A percentile compares a stretch with the other conserved stretches of the same genome.
These are phyloP conservation scores for Cacatua alba DNA, from an alignment of 2,113 vertebrate genomes.

Conservation along the genomic window DNA sequence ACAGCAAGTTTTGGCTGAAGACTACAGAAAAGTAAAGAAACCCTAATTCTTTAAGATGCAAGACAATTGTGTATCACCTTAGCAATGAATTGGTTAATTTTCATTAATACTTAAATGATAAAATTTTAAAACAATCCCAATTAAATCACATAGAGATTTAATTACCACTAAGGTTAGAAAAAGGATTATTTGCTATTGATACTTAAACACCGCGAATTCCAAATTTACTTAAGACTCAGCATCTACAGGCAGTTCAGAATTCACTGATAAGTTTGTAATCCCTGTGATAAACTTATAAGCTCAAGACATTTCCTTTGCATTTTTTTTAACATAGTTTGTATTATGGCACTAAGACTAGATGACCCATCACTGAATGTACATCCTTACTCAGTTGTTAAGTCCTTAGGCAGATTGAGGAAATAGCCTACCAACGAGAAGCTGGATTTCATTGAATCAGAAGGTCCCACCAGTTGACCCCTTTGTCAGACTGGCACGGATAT, in stretches of 20 bases:
- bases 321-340: not conserved
- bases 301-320: not conserved
- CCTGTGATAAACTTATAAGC: not conserved
- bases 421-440: fast-evolving
- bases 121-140: not conserved
- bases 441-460: not conserved
- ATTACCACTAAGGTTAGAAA: not conserved
- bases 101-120: not conserved
- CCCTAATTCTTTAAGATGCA: not conserved
- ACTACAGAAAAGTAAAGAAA: not conserved
- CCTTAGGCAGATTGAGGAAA: not conserved
- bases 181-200: not conserved
- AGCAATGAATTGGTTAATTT: not conserved
- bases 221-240: not conserved
- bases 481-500: not conserved
- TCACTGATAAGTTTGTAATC: not conserved
- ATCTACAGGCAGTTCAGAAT: not conserved
- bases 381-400: not conserved
- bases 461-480: not conserved
- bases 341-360: not conserved
- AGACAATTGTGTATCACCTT: not conserved
- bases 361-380: not conserved
- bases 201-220: not conserved
- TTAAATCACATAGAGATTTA: not conserved
- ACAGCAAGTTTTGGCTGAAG: not conserved